Evolutionary conservation across 2,113 vertebrate genomes (phyloP).

Genomic region (Oncorhynchus mykiss): DNA sequence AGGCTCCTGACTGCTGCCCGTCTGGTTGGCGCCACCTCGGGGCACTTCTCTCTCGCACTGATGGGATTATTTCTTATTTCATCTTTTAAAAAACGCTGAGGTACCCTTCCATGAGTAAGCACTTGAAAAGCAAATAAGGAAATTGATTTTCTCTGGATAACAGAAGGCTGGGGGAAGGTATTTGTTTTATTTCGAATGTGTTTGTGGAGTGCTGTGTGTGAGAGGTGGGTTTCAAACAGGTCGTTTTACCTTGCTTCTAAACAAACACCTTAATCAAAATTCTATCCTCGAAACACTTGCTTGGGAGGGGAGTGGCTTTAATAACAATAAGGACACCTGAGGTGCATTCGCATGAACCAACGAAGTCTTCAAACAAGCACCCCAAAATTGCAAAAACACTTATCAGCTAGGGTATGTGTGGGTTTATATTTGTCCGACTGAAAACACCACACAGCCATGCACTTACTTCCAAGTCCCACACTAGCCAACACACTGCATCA

Average conservation of each 20-base stretch:
- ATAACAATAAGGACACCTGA: not conserved
- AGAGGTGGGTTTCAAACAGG: too few species aligned
- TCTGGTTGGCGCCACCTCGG: too few species aligned
- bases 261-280: too few species aligned
- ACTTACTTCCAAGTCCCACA: not conserved
- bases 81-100: constrained; percentile 20
- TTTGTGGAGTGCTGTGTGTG: not conserved
- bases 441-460: not conserved
- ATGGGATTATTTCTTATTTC: constrained; percentile 30
- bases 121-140: not conserved
- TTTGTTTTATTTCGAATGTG: not conserved
- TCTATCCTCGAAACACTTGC: not conserved
- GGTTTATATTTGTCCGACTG: not conserved
- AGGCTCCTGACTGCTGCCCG: too few species aligned
- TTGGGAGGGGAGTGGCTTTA: not conserved
- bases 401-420: not conserved
- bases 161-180: not conserved
- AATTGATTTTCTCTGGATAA: constrained; percentile 1
- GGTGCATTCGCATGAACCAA: not conserved
- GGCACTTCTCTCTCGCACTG: constrained; percentile 10
- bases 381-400: not conserved
- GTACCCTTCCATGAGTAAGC: constrained; percentile 17
- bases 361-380: not conserved
- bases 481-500: too few species aligned
- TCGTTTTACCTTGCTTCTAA: too few species aligned